Conservation (phyloP, 2,113 vertebrate species). For the Sebastes schlegelii region DNA sequence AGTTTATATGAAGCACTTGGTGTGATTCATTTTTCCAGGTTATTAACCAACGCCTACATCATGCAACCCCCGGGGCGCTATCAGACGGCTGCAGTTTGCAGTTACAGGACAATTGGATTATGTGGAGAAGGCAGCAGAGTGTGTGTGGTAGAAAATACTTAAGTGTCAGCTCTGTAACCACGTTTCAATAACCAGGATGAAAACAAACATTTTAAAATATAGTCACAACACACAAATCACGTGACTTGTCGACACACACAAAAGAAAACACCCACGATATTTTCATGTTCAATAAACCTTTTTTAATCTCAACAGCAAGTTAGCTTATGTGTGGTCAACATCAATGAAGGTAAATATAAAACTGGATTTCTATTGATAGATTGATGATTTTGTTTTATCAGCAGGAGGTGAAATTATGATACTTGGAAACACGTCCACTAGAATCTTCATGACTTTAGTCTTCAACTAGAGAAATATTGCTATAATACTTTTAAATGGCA, state of each 20-base stretch:
- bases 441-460: conserved; percentile 78
- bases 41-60: conserved; percentile 45
- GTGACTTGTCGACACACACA: neutral
- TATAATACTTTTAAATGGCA: conserved; percentile 92
- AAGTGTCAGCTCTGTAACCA: neutral
- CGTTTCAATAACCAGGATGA: neutral
- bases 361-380: conserved; percentile 80
- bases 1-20: conserved; percentile 45
- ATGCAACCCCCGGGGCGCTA: conserved; percentile 2
- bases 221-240: neutral
- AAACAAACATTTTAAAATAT: conserved; percentile 3
- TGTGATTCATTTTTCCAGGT: conserved; percentile 65
- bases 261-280: conserved; percentile 14
- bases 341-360: conserved; percentile 83
- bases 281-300: conserved; percentile 81
- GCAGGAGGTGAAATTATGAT: conserved; percentile 81
- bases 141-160: conserved; percentile 6
- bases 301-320: conserved; percentile 88
- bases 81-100: conserved; percentile 41
- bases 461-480: conserved; percentile 92
- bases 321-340: conserved; percentile 89
- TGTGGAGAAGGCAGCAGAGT: neutral
- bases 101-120: conserved; percentile 44
- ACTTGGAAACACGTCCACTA: conserved; percentile 83
- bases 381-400: conserved; percentile 73